Base-by-base conservation (phyloP, 2,888 invertebrate species). In the Teinopalpus imperialis region DNA sequence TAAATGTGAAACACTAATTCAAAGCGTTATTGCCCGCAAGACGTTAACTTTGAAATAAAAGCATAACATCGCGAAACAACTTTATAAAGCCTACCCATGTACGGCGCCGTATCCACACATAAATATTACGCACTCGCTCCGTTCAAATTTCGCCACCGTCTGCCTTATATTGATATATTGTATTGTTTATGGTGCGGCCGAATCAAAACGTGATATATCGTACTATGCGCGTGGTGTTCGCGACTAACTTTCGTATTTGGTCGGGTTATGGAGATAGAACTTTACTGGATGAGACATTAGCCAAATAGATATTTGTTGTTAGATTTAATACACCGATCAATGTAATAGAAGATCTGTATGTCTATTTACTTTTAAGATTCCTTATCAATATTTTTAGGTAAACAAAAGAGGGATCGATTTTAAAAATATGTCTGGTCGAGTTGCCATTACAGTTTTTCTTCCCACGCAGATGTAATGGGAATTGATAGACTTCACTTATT, bases 161-260 rank as follows among this genome's bases (percentile, higher is more conserved):
- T 85, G 86, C 82, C 80, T 81, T 81, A 85, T 86, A 86, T 86
- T 88, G 88, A 88, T 88, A 88, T 86, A 88, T 88, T 83, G 87
- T 88, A 86, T 87, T 88, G 87, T 88, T 88, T 88, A 88, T 87
- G 81, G 87, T 79, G 77, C 83, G 82, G 81, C 85, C 85, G 80
- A 87, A 88, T 88, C 88, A 88, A 88, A 88, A 88, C 72, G 81
- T 87, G 86, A 88, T 88, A 86, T 87, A 88, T 86, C 76, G 81
- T 73, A 71, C 77, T 69, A 69, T 77, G 75, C 74, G 76, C 71
- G 82, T 77, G 76, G 70, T 79, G 81, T 73, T 77, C 77, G 77
- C 82, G 77, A 79, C 73, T 77, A 83, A 87, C 85, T 87, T 85
- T 87, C 85, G 72, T 83, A 85, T 83, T 88, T 78, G 81, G 85